A percentile compares a stretch with the other conserved stretches of the same genome.
These are phyloP conservation scores for Gambusia holbrooki DNA, from an alignment of 2,113 vertebrate genomes.

Conservation along the genomic window DNA sequence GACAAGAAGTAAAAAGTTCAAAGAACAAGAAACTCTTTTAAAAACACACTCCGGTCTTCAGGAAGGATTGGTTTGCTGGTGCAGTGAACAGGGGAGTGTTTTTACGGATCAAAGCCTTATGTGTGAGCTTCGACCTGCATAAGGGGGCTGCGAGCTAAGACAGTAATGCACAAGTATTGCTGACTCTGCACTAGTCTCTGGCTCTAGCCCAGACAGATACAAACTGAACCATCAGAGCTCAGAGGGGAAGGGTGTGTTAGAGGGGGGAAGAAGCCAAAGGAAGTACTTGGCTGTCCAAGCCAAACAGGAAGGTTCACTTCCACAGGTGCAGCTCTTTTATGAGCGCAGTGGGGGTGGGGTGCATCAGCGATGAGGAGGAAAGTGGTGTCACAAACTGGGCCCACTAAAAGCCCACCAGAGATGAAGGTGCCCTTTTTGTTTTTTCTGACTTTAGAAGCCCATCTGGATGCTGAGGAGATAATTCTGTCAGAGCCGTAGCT, in stretches of 20 bases:
- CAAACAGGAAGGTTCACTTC: conserved; percentile 81
- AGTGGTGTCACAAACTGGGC: conserved; percentile 42
- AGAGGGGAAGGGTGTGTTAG: conserved; percentile 44
- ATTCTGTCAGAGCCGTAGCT: conserved; percentile 49
- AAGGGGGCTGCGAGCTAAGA: conserved; percentile 19
- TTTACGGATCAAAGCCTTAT: conserved; percentile 22
- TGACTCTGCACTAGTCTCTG: conserved; percentile 63
- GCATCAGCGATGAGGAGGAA: conserved; percentile 36
- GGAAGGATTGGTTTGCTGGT: conserved; percentile 28
- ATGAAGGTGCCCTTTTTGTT: conserved; percentile 39
- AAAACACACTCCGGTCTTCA: not conserved
- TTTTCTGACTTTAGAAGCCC: conserved; percentile 40
- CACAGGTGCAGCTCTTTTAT: conserved; percentile 79
- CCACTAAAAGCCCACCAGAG: conserved; percentile 20
- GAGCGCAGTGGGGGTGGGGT: conserved; percentile 8
- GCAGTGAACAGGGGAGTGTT: conserved; percentile 27
- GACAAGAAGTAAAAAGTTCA: not conserved
- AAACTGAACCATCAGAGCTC: conserved; percentile 48
- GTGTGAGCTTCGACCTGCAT: conserved; percentile 29
- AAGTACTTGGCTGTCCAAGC: conserved; percentile 68
- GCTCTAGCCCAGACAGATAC: conserved; percentile 48
- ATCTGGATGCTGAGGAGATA: conserved; percentile 40
- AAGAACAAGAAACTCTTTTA: not conserved
- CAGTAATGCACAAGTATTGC: conserved; percentile 56
- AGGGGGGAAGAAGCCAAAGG: conserved; percentile 48